A percentile compares a stretch with the other conserved stretches of the same genome.
Evolutionary conservation across 2,113 vertebrate genomes (phyloP).

Genomic region (Cinclus mexicanus): DNA sequence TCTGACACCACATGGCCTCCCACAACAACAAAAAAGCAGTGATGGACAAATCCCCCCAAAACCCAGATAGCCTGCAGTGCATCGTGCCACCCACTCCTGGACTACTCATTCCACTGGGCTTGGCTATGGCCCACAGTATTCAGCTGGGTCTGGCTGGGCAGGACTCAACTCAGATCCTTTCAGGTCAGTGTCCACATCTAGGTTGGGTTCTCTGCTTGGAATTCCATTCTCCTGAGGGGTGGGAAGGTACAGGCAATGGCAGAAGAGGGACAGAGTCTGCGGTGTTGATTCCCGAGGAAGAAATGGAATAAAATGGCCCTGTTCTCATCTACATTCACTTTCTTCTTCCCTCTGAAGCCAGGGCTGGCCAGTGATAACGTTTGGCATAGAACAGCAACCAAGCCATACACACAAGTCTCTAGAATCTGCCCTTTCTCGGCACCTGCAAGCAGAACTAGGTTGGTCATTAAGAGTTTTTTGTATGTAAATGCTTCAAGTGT

Average conservation of each 20-base stretch:
- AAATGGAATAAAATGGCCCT: neutral
- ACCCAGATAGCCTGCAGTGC: fast-evolving
- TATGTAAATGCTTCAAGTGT: neutral
- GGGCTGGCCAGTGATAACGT: neutral
- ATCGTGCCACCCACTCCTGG: fast-evolving
- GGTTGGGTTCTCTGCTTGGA: neutral
- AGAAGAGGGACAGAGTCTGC: neutral
- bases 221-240: neutral
- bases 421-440: neutral
- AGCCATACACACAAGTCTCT: neutral
- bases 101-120: neutral
- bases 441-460: fast-evolving
- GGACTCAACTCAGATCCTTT: neutral
- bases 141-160: neutral
- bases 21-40: fast-evolving
- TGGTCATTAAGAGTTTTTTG: neutral
- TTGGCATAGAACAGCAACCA: neutral
- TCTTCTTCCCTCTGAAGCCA: neutral
- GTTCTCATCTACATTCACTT: neutral
- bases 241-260: neutral
- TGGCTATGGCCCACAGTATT: neutral
- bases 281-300: neutral
- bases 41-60: neutral
- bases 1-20: no score
- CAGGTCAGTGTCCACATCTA: neutral